Evolutionary conservation across 1,140 invertebrate genomes (phyloP), one percentile per base, ranked within the genome.

Genomic region (Ceratoteleas bidentatus): DNA sequence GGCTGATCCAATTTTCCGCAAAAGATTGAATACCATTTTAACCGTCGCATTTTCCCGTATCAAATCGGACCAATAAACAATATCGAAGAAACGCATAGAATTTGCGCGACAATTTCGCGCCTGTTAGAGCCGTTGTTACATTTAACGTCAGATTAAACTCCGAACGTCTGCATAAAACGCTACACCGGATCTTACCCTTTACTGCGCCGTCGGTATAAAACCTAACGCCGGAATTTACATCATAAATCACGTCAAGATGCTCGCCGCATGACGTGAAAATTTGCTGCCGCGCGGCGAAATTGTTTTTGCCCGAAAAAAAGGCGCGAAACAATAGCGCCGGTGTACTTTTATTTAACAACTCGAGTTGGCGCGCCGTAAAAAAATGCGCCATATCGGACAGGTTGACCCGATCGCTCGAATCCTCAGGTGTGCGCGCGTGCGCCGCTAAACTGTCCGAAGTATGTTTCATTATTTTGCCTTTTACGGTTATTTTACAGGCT

Each of bases 381-480:
- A 40, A 40, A 40, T 40, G 7, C 36, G 36, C 36, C 5, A 36
- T 36, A 36, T 40, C 36, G 36, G 34, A 0, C 36, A 40, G 36
- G 36, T 40, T 40, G 36, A 8, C 36, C 36, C 36, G 36, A 40
- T 40, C 7, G 6, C 36, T 40, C 10, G 7, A 40, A 9, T 47
- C 13, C 13, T 47, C 45, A n/a, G 11, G 49, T 24, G 15, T 50
- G 49, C 10, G 49, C 10, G 49, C 10, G 49, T 50, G 15, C 16
- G 4, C 14, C 6, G 16, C 14, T 38, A 58, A 38, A 58, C 43
- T 60, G 24, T 36, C 5, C 33, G 58, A 40, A 56, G 56, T 33
- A 47, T 54, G 57, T 72, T 58, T 58, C 49, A 62, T 72, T 62
- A 72, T 72, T 61, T 60, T 36, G 33, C 40, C 6, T 61, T 62